These are phyloP conservation scores for Mionectes macconnelli DNA, from an alignment of 2,113 vertebrate genomes.

Conservation along the genomic window DNA sequence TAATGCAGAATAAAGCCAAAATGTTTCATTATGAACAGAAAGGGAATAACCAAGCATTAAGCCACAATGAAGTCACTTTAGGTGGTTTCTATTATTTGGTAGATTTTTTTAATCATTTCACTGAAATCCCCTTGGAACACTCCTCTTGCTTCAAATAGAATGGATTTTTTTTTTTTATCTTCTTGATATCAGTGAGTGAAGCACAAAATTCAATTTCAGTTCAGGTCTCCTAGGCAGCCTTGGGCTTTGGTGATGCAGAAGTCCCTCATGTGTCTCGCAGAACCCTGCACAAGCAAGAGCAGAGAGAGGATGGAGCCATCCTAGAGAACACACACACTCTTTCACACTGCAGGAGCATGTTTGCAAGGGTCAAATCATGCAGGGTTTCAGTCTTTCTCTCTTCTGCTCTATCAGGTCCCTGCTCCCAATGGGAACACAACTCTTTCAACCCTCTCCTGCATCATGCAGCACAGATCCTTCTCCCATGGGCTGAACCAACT, in stretches of 20 bases:
- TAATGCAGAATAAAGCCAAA: neutral
- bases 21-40: neutral
- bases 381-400: neutral
- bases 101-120: neutral
- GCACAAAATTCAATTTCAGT: slow-evolving; percentile 28
- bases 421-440: neutral
- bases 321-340: neutral
- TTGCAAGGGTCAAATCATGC: neutral
- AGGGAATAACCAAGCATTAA: neutral
- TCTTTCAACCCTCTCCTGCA: neutral
- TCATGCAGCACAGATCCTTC: neutral
- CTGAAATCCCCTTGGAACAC: neutral
- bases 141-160: neutral
- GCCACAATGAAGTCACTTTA: neutral
- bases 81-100: neutral
- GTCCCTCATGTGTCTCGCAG: neutral
- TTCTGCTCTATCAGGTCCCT: neutral
- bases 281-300: neutral
- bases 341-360: neutral
- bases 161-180: neutral
- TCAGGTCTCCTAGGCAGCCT: neutral
- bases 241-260: neutral
- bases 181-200: slow-evolving; percentile 4
- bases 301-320: neutral
- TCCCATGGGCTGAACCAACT: neutral